These are phyloP conservation scores for Dendrophyllia cribrosa DNA, from an alignment of 64 coral and sea anemone genomes.

Conservation along the genomic window DNA sequence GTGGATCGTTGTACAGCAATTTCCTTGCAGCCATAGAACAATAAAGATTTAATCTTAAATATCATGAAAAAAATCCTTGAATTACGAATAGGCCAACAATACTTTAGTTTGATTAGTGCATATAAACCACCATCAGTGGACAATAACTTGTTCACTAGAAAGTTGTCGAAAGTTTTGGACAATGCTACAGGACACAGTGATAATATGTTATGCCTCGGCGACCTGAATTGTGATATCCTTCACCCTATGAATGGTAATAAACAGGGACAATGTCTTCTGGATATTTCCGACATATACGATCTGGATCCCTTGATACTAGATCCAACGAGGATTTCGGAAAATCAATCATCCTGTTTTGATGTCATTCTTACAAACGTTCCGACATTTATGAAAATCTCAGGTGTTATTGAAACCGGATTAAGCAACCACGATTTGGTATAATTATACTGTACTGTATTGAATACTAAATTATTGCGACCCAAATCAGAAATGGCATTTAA, in stretches of 20 bases:
- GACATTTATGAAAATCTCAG: constrained; percentile 28
- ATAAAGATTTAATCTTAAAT: too few species aligned
- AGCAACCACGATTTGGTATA: constrained; percentile 48
- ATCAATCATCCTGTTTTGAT: constrained; percentile 6
- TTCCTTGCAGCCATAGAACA: too few species aligned
- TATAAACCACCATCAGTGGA: neutral
- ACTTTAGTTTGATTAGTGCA: neutral
- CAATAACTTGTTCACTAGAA: too few species aligned
- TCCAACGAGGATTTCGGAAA: neutral
- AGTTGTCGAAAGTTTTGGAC: too few species aligned
- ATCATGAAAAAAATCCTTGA: too few species aligned
- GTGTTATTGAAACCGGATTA: constrained; percentile 4
- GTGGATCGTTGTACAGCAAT: too few species aligned
- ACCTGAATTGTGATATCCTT: too few species aligned
- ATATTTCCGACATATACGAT: constrained; percentile 32
- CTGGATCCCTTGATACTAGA: neutral
- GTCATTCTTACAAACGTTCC: constrained; percentile 57
- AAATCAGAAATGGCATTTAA: neutral
- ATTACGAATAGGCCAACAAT: too few species aligned
- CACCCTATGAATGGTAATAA: too few species aligned
- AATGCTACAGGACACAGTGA: too few species aligned
- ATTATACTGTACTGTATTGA: constrained; percentile 22
- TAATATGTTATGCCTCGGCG: too few species aligned
- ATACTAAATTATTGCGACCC: neutral
- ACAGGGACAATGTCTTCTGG: constrained; percentile 10